phyloP scores from a whole-genome alignment of 2,113 vertebrate species.

The Sinocyclocheilus rhinocerous region DNA sequence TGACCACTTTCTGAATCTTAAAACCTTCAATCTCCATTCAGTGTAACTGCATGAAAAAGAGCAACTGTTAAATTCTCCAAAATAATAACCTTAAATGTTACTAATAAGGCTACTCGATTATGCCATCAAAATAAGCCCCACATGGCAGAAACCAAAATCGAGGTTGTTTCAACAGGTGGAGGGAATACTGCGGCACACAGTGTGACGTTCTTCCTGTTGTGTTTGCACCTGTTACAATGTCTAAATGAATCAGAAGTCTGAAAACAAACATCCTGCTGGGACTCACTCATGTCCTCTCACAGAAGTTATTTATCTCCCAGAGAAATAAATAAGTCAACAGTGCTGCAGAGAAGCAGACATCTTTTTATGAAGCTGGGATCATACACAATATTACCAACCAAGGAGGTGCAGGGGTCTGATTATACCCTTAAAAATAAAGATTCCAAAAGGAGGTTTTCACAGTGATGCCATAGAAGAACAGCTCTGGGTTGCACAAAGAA shows the following conservation, averaged over 20 bases:
- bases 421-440: too few species aligned
- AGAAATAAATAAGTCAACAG: constrained; percentile 19
- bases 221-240: constrained; percentile 52
- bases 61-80: too few species aligned
- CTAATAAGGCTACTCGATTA: constrained; percentile 12
- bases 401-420: background rate
- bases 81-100: background rate
- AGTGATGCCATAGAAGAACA: background rate
- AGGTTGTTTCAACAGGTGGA: constrained; percentile 54
- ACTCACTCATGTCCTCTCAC: constrained; percentile 7
- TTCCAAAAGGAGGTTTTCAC: too few species aligned
- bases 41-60: too few species aligned
- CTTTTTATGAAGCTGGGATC: background rate
- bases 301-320: constrained; percentile 22
- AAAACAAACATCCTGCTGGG: constrained; percentile 46
- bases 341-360: background rate
- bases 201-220: constrained; percentile 36
- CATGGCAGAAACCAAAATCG: constrained; percentile 1
- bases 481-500: too few species aligned
- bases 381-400: background rate
- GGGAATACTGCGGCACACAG: constrained; percentile 24
- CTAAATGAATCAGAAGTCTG: constrained; percentile 52
- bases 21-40: too few species aligned
- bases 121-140: background rate
- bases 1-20: too few species aligned